Conservation (phyloP, 2,888 invertebrate species). For the Brachyopa scutellaris region DNA sequence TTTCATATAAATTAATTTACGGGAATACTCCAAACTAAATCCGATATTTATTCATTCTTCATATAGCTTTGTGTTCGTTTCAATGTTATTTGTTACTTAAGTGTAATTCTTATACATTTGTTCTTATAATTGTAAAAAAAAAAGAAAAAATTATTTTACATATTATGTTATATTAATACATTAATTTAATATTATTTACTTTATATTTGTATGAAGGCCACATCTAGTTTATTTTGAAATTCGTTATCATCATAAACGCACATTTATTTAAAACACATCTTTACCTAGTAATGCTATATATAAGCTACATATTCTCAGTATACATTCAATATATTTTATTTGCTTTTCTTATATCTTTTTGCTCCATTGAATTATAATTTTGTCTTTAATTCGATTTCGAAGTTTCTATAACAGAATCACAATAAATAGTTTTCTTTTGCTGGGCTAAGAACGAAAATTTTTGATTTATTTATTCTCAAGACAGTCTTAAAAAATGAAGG, state of each 20-base stretch:
- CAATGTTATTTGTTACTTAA: slow-evolving; percentile 19
- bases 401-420: background rate
- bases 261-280: slow-evolving; percentile 56
- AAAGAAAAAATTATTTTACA: no score
- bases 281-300: slow-evolving; percentile 4
- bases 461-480: background rate
- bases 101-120: slow-evolving; percentile 17
- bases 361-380: background rate
- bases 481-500: no score
- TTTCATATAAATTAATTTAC: background rate
- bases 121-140: no score
- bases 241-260: slow-evolving; percentile 69
- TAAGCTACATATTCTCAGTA: slow-evolving; percentile 34
- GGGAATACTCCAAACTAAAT: background rate
- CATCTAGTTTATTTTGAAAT: slow-evolving; percentile 71
- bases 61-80: slow-evolving; percentile 5
- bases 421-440: background rate
- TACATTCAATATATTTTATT: slow-evolving; percentile 8
- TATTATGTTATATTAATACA: no score
- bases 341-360: background rate
- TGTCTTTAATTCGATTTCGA: background rate
- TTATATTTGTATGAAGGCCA: slow-evolving; percentile 54
- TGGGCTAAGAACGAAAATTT: slow-evolving; percentile 1
- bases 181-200: slow-evolving; percentile 10
- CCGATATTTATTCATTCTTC: background rate